phyloP scores from a whole-genome alignment of 2,113 vertebrate species.

The Thamnophis sirtalis region DNA sequence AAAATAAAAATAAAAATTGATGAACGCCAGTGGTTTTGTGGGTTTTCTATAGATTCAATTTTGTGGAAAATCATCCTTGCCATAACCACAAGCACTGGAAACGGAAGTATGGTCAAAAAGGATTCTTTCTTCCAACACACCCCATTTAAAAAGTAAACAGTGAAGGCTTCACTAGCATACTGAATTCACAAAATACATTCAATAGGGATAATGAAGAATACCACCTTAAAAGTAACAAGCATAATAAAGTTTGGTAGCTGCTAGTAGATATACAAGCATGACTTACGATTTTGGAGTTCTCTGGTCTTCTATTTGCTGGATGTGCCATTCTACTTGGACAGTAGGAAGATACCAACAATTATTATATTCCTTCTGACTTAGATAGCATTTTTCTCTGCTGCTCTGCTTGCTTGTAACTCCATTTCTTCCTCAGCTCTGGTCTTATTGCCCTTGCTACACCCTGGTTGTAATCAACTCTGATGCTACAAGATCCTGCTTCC shows the following conservation, averaged over 20 bases:
- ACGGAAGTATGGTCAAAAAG: not conserved
- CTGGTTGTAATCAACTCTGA: slow-evolving; percentile 24
- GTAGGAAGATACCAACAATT: not conserved
- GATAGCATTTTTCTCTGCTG: slow-evolving; percentile 18
- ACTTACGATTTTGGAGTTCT: slow-evolving; percentile 79
- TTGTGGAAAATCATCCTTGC: not conserved
- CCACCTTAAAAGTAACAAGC: slow-evolving; percentile 4
- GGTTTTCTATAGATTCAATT: not conserved
- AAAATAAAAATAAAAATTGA: not conserved
- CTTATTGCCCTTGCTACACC: slow-evolving; percentile 26
- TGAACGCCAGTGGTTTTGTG: not conserved
- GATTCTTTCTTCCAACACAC: not conserved
- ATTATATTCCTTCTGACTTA: slow-evolving; percentile 32
- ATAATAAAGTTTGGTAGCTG: slow-evolving; percentile 3
- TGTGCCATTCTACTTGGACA: slow-evolving; percentile 64
- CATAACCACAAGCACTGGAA: not conserved
- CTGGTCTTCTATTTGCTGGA: slow-evolving; percentile 64
- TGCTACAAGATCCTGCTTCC: slow-evolving; percentile 42
- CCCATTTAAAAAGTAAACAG: not conserved
- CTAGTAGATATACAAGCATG: not conserved
- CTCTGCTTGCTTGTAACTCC: not conserved
- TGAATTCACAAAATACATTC: not conserved
- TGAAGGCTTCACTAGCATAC: not conserved
- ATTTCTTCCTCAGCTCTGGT: not conserved
- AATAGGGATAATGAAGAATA: not conserved